Percentiles rank a stretch among this genome's conserved stretches.
phyloP scores from a whole-genome alignment of 2,888 invertebrate genomes.

The Tortricodes alternella region DNA sequence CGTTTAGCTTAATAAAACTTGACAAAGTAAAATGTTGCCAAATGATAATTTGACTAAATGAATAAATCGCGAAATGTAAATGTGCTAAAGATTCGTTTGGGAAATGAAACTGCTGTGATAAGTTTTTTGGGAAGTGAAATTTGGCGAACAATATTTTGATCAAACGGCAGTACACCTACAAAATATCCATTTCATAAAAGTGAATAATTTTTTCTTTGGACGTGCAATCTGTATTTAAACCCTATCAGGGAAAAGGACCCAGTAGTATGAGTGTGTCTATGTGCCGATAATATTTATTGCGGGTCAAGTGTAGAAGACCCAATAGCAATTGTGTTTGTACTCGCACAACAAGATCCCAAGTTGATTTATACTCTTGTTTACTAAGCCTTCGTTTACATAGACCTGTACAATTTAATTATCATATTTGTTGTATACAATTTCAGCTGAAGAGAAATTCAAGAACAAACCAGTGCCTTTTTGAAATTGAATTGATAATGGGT shows the following conservation, averaged over 20 bases:
- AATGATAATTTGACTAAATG: too few species aligned
- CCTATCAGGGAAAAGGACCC: background rate
- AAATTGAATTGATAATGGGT: constrained; percentile 15
- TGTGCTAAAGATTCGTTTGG: too few species aligned
- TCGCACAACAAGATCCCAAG: constrained; percentile 22
- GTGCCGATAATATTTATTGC: constrained; percentile 12
- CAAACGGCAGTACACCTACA: too few species aligned
- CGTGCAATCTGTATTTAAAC: too few species aligned
- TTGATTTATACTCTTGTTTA: constrained; percentile 30
- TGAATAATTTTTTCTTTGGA: too few species aligned
- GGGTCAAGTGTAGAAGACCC: constrained; percentile 21
- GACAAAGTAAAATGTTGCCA: too few species aligned
- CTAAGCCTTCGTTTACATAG: constrained; percentile 13
- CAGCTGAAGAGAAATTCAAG: constrained; percentile 5
- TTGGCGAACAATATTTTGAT: too few species aligned
- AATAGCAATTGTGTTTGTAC: constrained; percentile 21
- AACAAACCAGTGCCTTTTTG: constrained; percentile 17
- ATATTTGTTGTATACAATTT: constrained; percentile 22
- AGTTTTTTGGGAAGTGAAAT: too few species aligned
- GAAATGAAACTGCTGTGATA: too few species aligned
- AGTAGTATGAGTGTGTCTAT: background rate
- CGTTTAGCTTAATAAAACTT: too few species aligned
- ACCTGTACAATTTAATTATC: constrained; percentile 19
- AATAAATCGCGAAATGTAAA: too few species aligned
- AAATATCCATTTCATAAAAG: too few species aligned